phyloP scores from a whole-genome alignment of 2,113 vertebrate species.

The Odocoileus virginianus region DNA sequence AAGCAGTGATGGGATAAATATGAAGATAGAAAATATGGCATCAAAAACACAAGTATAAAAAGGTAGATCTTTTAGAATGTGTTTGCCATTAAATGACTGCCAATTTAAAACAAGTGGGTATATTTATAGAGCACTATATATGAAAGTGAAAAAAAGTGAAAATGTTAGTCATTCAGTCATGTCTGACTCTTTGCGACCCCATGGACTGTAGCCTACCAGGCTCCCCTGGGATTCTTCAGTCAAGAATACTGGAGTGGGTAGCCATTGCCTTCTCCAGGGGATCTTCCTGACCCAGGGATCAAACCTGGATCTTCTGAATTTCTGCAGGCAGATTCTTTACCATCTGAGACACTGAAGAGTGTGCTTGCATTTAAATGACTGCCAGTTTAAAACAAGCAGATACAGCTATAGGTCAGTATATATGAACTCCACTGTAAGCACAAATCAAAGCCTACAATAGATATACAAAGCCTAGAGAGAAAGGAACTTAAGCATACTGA shows the following conservation, averaged over 20 bases:
- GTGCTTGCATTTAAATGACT: neutral
- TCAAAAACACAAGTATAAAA: neutral
- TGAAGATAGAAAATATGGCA: neutral
- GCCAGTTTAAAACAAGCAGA: neutral
- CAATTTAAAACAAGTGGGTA: neutral
- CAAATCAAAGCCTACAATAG: neutral
- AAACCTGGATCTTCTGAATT: neutral
- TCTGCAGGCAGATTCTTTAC: neutral
- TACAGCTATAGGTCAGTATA: neutral
- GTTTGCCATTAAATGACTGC: neutral
- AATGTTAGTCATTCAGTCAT: neutral
- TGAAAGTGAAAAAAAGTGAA: neutral
- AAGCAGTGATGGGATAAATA: neutral
- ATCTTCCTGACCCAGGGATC: neutral
- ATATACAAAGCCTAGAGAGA: neutral
- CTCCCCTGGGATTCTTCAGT: neutral
- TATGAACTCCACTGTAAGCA: neutral
- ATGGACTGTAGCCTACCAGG: neutral
- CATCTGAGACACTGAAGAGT: neutral
- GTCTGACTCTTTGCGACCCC: neutral
- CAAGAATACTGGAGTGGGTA: neutral
- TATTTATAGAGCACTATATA: neutral
- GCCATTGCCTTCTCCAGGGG: neutral
- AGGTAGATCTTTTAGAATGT: neutral
- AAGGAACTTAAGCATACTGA: neutral